Percentiles rank a stretch among this genome's conserved stretches.
Conservation (phyloP, 2,113 vertebrate species). For the Caloenas nicobarica region DNA sequence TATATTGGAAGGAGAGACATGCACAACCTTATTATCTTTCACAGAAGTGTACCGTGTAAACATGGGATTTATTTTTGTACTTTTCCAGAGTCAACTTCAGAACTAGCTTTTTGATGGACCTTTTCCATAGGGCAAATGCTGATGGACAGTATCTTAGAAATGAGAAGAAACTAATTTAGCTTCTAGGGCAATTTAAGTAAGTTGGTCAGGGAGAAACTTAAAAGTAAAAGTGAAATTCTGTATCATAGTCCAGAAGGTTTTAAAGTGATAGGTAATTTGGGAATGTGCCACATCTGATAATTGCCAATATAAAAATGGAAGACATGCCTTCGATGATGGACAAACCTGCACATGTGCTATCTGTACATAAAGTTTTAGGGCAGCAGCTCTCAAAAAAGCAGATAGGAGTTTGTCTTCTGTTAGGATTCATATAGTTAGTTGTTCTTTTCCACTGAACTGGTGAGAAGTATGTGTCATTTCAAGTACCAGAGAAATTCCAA, state of each 20-base stretch:
- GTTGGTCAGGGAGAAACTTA: neutral
- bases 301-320: neutral
- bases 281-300: neutral
- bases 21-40: neutral
- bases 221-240: neutral
- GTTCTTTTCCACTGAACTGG: neutral
- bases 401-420: neutral
- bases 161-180: neutral
- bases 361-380: neutral
- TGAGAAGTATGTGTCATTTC: neutral
- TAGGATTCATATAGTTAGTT: neutral
- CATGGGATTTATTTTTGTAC: neutral
- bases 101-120: neutral
- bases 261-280: neutral
- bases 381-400: neutral
- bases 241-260: neutral
- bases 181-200: neutral
- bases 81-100: neutral
- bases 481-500: neutral
- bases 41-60: neutral
- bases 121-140: neutral
- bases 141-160: neutral
- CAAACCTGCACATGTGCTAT: neutral
- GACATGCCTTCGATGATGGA: neutral
- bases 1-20: neutral